Evolutionary conservation across 2,113 vertebrate genomes (phyloP).

Genomic region (Peromyscus leucopus): DNA sequence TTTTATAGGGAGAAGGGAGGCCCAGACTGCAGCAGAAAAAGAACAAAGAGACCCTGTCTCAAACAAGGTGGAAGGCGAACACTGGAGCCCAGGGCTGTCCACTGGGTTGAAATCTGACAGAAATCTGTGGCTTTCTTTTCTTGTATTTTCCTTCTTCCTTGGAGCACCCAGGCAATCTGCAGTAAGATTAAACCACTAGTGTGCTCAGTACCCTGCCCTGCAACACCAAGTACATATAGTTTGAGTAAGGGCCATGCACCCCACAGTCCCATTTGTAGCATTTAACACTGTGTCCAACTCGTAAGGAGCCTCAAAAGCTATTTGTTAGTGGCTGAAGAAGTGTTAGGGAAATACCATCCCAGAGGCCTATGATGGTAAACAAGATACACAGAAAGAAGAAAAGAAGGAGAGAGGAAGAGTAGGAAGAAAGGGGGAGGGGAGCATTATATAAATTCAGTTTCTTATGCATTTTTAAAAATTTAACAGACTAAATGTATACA

Average conservation of each 20-base stretch:
- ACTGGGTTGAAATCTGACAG: not conserved
- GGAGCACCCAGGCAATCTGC: not conserved
- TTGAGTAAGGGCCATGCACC: not conserved
- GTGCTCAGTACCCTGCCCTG: not conserved
- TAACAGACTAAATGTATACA: not conserved
- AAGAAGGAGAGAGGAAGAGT: not conserved
- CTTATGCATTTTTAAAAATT: not conserved
- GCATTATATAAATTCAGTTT: not conserved
- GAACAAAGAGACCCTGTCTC: not conserved
- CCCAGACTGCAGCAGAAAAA: not conserved
- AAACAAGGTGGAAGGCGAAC: not conserved
- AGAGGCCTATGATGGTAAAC: not conserved
- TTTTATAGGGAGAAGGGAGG: not conserved
- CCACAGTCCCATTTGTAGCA: not conserved
- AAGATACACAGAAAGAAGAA: not conserved
- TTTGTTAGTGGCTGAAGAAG: not conserved
- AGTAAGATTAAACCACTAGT: not conserved
- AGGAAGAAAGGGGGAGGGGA: not conserved
- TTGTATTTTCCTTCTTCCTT: not conserved
- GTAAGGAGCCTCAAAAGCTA: not conserved
- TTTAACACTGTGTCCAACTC: not conserved
- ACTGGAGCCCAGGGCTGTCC: not conserved
- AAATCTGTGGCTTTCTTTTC: not conserved
- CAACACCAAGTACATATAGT: not conserved
- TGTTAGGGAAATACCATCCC: not conserved